phyloP scores from a whole-genome alignment of 1,140 invertebrate genomes.

The Lamellibrachia luymesi region DNA sequence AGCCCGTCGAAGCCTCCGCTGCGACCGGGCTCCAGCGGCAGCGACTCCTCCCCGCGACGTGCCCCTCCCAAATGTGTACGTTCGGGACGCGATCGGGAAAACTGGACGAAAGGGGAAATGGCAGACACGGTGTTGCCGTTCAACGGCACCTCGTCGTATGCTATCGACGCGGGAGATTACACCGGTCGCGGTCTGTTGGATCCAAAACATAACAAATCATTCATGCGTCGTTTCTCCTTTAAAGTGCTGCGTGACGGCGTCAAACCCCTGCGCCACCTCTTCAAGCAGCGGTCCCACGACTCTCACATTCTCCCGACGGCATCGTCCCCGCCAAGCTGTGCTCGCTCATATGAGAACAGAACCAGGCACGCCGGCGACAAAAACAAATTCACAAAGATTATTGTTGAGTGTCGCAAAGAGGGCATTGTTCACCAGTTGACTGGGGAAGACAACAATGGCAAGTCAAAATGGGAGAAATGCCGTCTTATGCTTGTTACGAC shows the following conservation, averaged over 20 bases:
- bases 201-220: conserved; percentile 70
- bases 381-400: conserved; percentile 84
- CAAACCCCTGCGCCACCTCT: conserved; percentile 76
- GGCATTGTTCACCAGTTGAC: conserved; percentile 85
- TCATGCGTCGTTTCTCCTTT: conserved; percentile 81
- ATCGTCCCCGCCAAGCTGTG: conserved; percentile 40
- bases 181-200: conserved; percentile 64
- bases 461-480: conserved; percentile 93
- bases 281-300: conserved; percentile 90
- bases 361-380: conserved; percentile 70
- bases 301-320: conserved; percentile 64
- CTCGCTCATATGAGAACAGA: conserved; percentile 37
- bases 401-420: conserved; percentile 89
- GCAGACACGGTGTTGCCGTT: conserved; percentile 14
- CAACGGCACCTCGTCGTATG: conserved; percentile 19
- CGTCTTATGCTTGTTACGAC: conserved; percentile 85
- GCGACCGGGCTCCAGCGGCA: not conserved
- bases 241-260: conserved; percentile 67
- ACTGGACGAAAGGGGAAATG: conserved; percentile 20
- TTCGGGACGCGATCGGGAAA: conserved; percentile 48
- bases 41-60: not conserved
- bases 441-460: conserved; percentile 85
- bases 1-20: conserved; percentile 30
- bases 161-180: conserved; percentile 64
- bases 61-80: conserved; percentile 20